Evolutionary conservation across 2,113 vertebrate genomes (phyloP).

Genomic region (Odontesthes bonariensis): DNA sequence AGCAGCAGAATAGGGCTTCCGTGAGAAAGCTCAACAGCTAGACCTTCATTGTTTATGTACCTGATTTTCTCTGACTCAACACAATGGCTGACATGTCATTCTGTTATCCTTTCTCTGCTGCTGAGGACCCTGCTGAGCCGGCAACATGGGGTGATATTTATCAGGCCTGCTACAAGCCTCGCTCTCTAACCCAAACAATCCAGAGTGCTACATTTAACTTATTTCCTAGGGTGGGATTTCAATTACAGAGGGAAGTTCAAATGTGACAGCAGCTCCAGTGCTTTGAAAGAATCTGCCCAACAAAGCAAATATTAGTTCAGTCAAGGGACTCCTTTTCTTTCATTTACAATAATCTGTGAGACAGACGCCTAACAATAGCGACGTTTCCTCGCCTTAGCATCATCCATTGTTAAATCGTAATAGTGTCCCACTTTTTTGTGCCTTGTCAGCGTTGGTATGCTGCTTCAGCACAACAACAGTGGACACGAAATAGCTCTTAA

Average conservation of each 20-base stretch:
- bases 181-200: conserved; percentile 3
- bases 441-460: conserved; percentile 24
- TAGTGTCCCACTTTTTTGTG: conserved; percentile 51
- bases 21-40: conserved; percentile 71
- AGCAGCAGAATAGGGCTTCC: conserved; percentile 61
- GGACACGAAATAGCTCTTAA: conserved; percentile 9
- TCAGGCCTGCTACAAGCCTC: conserved; percentile 33
- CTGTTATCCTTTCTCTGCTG: conserved; percentile 76
- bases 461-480: conserved; percentile 5
- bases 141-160: conserved; percentile 43
- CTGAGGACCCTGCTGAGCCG: conserved; percentile 54
- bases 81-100: conserved; percentile 80
- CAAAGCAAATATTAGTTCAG: background rate
- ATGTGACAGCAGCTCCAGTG: background rate
- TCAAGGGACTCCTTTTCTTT: background rate
- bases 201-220: background rate
- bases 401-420: conserved; percentile 63
- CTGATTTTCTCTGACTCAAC: conserved; percentile 75
- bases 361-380: background rate
- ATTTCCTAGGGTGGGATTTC: background rate
- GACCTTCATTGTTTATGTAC: conserved; percentile 74
- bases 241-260: background rate
- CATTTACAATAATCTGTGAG: background rate
- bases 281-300: background rate
- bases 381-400: conserved; percentile 34